Percentiles rank a stretch among this genome's conserved stretches.
These are phyloP conservation scores for Myocastor coypus DNA, from an alignment of 2,113 vertebrate species.

Conservation along the genomic window DNA sequence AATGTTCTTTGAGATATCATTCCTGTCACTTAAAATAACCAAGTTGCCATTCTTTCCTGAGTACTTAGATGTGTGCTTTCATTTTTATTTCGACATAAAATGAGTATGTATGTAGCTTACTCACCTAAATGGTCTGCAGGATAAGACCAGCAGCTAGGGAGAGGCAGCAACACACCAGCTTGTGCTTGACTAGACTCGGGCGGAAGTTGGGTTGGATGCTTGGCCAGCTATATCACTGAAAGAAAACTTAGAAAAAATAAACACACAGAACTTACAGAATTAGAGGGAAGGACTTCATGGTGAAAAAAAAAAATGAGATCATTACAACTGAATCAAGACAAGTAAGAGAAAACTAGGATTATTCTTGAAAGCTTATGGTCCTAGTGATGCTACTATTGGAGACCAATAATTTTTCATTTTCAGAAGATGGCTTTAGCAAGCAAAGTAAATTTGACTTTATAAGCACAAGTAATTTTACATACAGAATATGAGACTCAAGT, in stretches of 20 bases:
- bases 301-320: conserved; percentile 18
- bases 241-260: neutral
- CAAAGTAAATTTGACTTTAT: conserved; percentile 7
- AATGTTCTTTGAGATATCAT: neutral
- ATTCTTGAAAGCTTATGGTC: neutral
- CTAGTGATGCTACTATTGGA: neutral
- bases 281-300: neutral
- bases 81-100: conserved; percentile 51
- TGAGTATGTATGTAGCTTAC: neutral
- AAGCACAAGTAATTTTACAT: neutral
- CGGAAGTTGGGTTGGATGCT: neutral
- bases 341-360: neutral
- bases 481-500: neutral
- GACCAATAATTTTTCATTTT: conserved; percentile 25
- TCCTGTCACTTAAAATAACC: conserved; percentile 21
- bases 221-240: neutral
- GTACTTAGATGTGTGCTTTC: neutral
- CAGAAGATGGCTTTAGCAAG: conserved; percentile 22
- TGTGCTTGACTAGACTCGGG: conserved; percentile 29
- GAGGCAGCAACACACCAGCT: conserved; percentile 6
- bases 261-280: neutral
- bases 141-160: neutral
- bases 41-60: neutral
- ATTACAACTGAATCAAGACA: neutral
- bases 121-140: neutral